phyloP scores from a whole-genome alignment of 2,888 invertebrate genomes.

The Tridacna gigas region DNA sequence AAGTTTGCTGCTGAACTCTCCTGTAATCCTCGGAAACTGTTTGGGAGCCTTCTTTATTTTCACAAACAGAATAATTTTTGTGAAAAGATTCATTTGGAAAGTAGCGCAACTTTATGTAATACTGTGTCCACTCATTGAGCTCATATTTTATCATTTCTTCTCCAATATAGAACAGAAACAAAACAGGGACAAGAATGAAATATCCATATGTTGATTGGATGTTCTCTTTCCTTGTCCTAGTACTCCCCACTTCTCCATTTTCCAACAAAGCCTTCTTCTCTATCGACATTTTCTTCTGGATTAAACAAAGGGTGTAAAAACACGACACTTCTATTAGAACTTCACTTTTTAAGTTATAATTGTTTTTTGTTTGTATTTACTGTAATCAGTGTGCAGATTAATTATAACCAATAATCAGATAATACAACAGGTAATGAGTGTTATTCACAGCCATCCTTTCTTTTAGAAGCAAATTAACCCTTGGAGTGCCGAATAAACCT shows the following conservation, averaged over 20 bases:
- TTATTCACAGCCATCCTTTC: too few species aligned
- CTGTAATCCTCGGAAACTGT: slow-evolving; percentile 3
- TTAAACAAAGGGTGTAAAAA: too few species aligned
- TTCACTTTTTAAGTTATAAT: too few species aligned
- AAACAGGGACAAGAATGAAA: slow-evolving; percentile 14
- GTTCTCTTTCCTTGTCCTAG: not conserved
- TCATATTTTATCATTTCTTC: slow-evolving; percentile 36
- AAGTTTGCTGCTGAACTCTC: slow-evolving; percentile 32
- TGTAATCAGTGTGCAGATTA: too few species aligned
- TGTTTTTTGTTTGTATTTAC: too few species aligned
- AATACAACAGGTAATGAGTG: too few species aligned
- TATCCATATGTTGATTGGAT: not conserved
- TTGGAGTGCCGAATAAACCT: too few species aligned
- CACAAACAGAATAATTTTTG: slow-evolving; percentile 23
- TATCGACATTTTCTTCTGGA: not conserved
- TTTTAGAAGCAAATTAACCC: too few species aligned
- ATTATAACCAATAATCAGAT: too few species aligned
- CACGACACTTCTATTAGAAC: too few species aligned
- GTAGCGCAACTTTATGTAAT: slow-evolving; percentile 14
- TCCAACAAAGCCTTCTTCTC: not conserved
- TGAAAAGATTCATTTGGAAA: slow-evolving; percentile 27
- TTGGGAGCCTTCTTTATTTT: not conserved
- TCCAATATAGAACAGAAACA: slow-evolving; percentile 14
- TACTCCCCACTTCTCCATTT: not conserved
- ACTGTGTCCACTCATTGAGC: slow-evolving; percentile 55